Base-by-base conservation (phyloP, 2,888 invertebrate species). In the Eledone cirrhosa region DNA sequence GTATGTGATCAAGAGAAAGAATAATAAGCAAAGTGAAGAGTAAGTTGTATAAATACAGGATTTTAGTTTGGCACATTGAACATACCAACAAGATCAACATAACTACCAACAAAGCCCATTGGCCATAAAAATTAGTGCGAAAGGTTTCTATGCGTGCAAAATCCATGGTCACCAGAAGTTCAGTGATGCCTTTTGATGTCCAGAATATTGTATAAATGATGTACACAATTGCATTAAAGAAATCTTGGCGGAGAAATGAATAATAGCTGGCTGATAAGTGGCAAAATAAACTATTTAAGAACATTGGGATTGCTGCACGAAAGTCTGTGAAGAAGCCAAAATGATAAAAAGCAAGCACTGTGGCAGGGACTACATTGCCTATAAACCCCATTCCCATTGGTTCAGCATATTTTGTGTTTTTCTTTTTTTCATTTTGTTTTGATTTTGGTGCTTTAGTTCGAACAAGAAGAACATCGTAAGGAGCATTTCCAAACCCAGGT, bases 301-400 rank as follows among this genome's bases (percentile, higher is more conserved):
- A 80, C 81, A 82, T 82, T 2, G 84, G 81, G 59, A 84, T 80
- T 29, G 85, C 85, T 2, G 83, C 79, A 13, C 84, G 81, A 78
- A 85, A 84, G 79, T 86, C 84, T 4, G 78, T 74, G 80, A 85
- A 83, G 77, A 82, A 86, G 7, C 85, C 85, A 31, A 86, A 79
- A 74, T 84, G 83, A 72, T 85, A 82, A 76, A 86, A 86, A 27
- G 83, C 81, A n/a, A 86, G 59, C 4, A 85, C 82, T 0, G 81
- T 79, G 19, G 85, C 83, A 4, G 86, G 86, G 0, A 86, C 84
- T 13, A 85, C 83, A 79, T 83, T 86, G 19, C 85, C 86, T n/a
- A 85, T 80, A 79, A 85, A 86, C 13, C 86, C 86, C 81, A 86
- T 81, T 13, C 85, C 86, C 84, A 85, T 85, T 4, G 86, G 86